Evolutionary conservation across 2,797 vertebrate species (phyloP).

Genomic region (Leptodactylus fallax): DNA sequence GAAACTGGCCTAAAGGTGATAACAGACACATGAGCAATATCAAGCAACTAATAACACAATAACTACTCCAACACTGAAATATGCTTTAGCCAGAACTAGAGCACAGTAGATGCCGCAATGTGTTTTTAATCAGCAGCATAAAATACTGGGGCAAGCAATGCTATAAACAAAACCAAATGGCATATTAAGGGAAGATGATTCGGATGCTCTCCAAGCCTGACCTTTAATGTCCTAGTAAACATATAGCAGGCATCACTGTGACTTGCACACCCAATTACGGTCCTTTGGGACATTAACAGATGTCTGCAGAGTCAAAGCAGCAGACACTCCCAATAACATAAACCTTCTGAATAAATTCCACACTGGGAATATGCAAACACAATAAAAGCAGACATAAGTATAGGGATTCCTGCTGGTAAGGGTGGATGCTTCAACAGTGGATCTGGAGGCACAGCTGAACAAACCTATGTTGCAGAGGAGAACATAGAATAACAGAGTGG

Average conservation of each 20-base stretch:
- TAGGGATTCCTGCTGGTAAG: constrained; percentile 27
- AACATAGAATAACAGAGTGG: background rate
- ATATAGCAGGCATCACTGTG: constrained; percentile 4
- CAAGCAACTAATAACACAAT: background rate
- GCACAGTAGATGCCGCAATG: background rate
- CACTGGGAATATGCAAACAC: constrained; percentile 35
- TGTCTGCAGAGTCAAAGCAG: constrained; percentile 37
- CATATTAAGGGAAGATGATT: background rate
- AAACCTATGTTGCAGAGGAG: constrained; percentile 4
- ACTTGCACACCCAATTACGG: constrained; percentile 16
- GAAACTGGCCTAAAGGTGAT: too few relatives aligned
- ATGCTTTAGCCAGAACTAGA: background rate
- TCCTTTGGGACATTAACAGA: constrained; percentile 31
- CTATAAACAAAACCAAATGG: constrained; percentile 10
- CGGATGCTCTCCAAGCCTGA: background rate
- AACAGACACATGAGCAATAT: background rate
- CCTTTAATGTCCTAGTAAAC: constrained; percentile 16
- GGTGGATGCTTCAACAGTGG: background rate
- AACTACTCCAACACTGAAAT: background rate
- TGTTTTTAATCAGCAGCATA: background rate
- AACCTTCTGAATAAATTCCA: constrained; percentile 36
- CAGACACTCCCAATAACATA: constrained; percentile 44
- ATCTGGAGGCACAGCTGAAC: constrained; percentile 34
- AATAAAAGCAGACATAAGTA: constrained; percentile 37
- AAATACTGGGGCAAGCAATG: background rate